phyloP scores from a whole-genome alignment of 2,888 invertebrate genomes.

The Hetaerina titia region DNA sequence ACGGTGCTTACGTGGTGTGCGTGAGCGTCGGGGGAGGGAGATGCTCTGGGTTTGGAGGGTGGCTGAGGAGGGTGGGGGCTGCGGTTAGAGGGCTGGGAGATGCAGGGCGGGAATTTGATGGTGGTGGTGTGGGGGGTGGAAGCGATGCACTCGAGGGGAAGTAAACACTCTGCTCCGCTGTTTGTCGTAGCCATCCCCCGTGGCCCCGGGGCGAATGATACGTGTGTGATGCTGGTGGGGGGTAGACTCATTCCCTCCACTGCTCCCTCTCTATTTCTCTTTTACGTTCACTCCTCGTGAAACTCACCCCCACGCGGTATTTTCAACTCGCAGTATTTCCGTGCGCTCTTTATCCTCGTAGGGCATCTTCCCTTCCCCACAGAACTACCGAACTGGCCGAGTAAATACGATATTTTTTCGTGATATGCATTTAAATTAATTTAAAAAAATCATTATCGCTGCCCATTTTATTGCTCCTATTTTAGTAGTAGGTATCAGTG shows the following conservation, averaged over 20 bases:
- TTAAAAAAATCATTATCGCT: no score
- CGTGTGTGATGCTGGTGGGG: neutral
- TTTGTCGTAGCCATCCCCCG: slow-evolving; percentile 44
- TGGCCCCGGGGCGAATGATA: neutral
- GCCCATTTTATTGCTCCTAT: no score
- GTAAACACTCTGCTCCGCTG: slow-evolving; percentile 55
- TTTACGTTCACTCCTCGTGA: neutral
- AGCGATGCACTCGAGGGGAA: slow-evolving; percentile 8
- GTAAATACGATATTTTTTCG: no score
- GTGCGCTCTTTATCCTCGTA: neutral
- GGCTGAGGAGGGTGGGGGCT: neutral
- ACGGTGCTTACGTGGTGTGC: no score
- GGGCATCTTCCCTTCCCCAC: neutral
- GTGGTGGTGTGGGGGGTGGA: neutral
- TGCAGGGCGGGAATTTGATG: no score
- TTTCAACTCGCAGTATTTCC: neutral
- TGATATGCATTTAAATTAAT: no score
- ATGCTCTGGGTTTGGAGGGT: neutral
- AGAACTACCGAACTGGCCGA: no score
- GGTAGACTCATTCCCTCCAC: neutral
- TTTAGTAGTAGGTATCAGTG: no score
- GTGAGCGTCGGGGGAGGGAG: neutral
- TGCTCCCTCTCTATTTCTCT: neutral
- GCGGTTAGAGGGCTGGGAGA: neutral
- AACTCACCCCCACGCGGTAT: neutral